Conservation (phyloP, 1,140 invertebrate species). For the Daktulosphaira vitifoliae region DNA sequence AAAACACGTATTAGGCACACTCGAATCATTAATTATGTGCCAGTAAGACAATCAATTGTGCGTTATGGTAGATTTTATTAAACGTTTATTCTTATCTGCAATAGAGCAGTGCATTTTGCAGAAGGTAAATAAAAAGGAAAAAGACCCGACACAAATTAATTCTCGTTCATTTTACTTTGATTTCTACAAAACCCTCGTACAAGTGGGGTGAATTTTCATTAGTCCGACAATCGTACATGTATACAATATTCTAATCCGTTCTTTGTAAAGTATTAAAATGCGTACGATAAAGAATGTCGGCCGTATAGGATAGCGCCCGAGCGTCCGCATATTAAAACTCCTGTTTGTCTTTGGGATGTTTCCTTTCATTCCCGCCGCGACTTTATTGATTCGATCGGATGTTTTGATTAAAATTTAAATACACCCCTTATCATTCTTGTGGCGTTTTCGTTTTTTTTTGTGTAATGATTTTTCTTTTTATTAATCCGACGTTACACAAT, state of each 20-base stretch:
- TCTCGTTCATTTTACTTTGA: conserved; percentile 26
- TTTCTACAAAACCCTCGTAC: not conserved
- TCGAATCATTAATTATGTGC: too few relatives aligned
- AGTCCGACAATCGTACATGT: conserved; percentile 13
- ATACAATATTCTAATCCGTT: conserved; percentile 31
- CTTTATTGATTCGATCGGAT: conserved; percentile 29
- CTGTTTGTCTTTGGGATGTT: conserved; percentile 32
- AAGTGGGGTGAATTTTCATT: conserved; percentile 33
- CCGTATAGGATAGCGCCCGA: conserved; percentile 1
- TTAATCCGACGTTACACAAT: not conserved
- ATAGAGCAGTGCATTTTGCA: too few relatives aligned
- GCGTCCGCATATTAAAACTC: conserved; percentile 33
- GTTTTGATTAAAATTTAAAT: conserved; percentile 34
- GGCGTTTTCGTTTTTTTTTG: not conserved
- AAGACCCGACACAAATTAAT: conserved; percentile 12
- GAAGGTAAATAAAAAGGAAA: not conserved
- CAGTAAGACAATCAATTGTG: too few relatives aligned
- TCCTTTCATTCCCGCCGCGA: conserved; percentile 22
- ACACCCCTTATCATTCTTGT: conserved; percentile 7
- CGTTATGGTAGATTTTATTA: too few relatives aligned
- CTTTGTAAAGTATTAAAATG: conserved; percentile 14
- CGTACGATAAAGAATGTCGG: conserved; percentile 24
- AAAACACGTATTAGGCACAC: too few relatives aligned
- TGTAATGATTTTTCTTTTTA: too few relatives aligned
- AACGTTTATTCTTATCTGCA: too few relatives aligned